Conservation (phyloP, 2,888 invertebrate species). For the Ophion costatus region DNA sequence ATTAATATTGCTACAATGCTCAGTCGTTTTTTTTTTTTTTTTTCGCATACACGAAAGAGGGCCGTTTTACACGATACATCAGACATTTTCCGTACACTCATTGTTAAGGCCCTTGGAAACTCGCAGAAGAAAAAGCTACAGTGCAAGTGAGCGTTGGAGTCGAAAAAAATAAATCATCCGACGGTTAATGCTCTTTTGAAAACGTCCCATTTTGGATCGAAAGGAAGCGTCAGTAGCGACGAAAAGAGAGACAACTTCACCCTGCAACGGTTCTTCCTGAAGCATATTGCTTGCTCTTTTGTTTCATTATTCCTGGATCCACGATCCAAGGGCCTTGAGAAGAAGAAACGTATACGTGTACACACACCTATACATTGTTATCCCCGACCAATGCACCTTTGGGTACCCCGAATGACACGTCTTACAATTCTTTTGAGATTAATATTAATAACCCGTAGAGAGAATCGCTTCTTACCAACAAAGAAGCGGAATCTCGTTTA, state of each 20-base stretch:
- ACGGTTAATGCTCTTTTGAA: too few species aligned
- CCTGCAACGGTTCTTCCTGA: too few species aligned
- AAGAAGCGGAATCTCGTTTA: constrained; percentile 40
- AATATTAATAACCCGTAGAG: constrained; percentile 57
- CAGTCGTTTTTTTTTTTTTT: constrained; percentile 43
- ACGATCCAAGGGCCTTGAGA: constrained; percentile 14
- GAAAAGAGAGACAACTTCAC: too few species aligned
- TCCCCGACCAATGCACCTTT: constrained; percentile 81
- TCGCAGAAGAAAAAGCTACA: not conserved
- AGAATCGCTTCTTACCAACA: constrained; percentile 31
- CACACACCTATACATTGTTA: constrained; percentile 58
- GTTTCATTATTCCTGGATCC: not conserved
- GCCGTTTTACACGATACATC: constrained; percentile 60
- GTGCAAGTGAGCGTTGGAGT: not conserved
- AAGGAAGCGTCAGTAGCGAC: too few species aligned
- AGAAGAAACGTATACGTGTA: not conserved
- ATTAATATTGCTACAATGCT: constrained; percentile 47
- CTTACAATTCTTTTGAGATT: constrained; percentile 28
- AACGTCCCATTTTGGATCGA: too few species aligned
- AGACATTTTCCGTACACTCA: not conserved
- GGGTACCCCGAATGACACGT: constrained; percentile 76
- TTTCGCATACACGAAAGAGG: constrained; percentile 38
- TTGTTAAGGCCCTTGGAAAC: not conserved
- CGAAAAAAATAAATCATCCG: not conserved
- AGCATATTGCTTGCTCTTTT: not conserved